Conservation (phyloP, 1,140 invertebrate genomes). For the Cydia splendana region DNA sequence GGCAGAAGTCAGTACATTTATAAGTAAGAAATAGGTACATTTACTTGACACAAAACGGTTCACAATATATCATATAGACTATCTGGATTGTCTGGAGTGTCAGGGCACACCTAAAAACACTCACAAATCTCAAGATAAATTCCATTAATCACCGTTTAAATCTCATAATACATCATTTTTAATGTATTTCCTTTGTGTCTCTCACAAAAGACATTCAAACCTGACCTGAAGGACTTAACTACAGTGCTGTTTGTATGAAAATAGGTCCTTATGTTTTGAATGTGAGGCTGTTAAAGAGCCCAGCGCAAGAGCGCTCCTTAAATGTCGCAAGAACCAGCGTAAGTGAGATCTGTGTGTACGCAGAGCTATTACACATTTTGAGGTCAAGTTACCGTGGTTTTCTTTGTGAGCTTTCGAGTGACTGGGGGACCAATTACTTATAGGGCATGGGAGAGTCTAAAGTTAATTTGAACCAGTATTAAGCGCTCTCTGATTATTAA, state of each 20-base stretch:
- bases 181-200: slow-evolving; percentile 1
- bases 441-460: too few relatives aligned
- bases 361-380: neutral
- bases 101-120: neutral
- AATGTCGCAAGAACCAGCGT: neutral
- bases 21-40: neutral
- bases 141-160: neutral
- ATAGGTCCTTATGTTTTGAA: neutral
- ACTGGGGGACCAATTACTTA: neutral
- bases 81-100: neutral
- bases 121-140: neutral
- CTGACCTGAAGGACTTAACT: slow-evolving; percentile 11
- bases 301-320: neutral
- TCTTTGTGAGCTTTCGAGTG: too few relatives aligned
- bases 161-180: slow-evolving; percentile 9
- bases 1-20: too few relatives aligned
- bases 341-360: neutral
- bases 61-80: neutral
- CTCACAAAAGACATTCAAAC: neutral
- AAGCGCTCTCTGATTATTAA: too few relatives aligned
- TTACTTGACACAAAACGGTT: neutral
- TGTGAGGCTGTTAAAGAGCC: neutral
- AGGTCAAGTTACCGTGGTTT: neutral
- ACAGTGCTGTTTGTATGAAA: neutral
- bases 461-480: too few relatives aligned